These are phyloP conservation scores for Oligia latruncula DNA, from an alignment of 2,888 invertebrate species.

Conservation along the genomic window DNA sequence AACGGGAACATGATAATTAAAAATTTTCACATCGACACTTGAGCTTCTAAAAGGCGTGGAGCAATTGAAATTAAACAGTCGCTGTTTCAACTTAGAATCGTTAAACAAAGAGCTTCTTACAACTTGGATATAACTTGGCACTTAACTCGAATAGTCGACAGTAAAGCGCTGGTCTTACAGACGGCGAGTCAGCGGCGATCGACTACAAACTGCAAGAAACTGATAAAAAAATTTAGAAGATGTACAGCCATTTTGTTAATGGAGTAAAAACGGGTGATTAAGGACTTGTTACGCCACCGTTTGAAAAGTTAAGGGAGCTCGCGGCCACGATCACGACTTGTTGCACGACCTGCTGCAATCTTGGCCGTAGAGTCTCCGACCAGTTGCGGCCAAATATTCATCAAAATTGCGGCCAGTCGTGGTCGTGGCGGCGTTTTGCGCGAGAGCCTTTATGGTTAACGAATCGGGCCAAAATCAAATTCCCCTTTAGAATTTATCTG, in stretches of 20 bases:
- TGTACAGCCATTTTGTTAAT: neutral
- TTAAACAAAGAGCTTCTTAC: conserved; percentile 71
- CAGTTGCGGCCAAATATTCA: neutral
- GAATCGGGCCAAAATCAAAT: neutral
- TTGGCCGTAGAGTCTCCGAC: neutral
- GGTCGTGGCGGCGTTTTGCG: no score
- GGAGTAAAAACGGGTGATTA: neutral
- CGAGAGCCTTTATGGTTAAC: neutral
- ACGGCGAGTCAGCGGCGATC: conserved; percentile 7
- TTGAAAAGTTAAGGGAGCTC: neutral
- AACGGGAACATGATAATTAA: conserved; percentile 60
- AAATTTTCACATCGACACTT: conserved; percentile 59
- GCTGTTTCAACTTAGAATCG: conserved; percentile 67
- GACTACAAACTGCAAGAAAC: neutral
- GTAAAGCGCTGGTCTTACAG: conserved; percentile 39
- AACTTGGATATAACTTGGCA: conserved; percentile 69
- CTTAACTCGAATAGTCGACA: conserved; percentile 58
- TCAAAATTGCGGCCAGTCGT: neutral
- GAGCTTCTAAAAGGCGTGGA: conserved; percentile 58
- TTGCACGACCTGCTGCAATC: neutral
- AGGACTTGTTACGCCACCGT: neutral
- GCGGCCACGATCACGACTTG: neutral
- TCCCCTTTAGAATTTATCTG: neutral
- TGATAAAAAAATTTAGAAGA: neutral
- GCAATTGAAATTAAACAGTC: conserved; percentile 75